These are phyloP conservation scores for Trogon melanurus DNA, from an alignment of 2,113 vertebrate genomes.

Conservation along the genomic window DNA sequence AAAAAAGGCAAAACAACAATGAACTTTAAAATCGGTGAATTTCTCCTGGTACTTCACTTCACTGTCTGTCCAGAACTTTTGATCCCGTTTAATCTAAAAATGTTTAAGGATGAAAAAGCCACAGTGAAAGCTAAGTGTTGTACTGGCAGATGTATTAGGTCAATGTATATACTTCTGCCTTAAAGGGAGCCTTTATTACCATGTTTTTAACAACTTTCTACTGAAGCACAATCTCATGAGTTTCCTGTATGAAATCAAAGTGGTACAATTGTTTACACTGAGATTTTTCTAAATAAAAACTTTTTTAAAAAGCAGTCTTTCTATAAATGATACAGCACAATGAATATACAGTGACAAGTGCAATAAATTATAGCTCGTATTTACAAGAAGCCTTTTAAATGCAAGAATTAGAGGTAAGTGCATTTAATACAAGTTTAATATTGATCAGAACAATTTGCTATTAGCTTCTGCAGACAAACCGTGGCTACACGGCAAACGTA, in stretches of 20 bases:
- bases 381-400: slow-evolving; percentile 77
- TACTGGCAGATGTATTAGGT: slow-evolving; percentile 56
- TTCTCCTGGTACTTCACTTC: slow-evolving; percentile 20
- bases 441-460: slow-evolving; percentile 38
- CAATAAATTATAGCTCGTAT: slow-evolving; percentile 84
- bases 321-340: slow-evolving; percentile 76
- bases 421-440: slow-evolving; percentile 68
- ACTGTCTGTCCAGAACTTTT: neutral
- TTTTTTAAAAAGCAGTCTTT: slow-evolving; percentile 70
- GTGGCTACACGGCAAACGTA: neutral
- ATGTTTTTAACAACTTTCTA: slow-evolving; percentile 63
- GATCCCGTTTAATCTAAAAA: neutral
- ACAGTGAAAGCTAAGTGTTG: slow-evolving; percentile 13
- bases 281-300: slow-evolving; percentile 83
- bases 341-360: slow-evolving; percentile 73
- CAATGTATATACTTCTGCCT: slow-evolving; percentile 60
- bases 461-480: slow-evolving; percentile 39
- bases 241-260: slow-evolving; percentile 78
- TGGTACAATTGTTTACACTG: slow-evolving; percentile 84
- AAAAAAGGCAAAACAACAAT: neutral
- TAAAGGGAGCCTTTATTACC: slow-evolving; percentile 76
- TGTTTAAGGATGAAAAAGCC: slow-evolving; percentile 7
- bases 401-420: slow-evolving; percentile 65
- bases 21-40: neutral
- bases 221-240: slow-evolving; percentile 73